Evolutionary conservation across 2,113 vertebrate genomes (phyloP), one percentile per base, ranked within the genome.

Genomic region (Siphamia tubifer): DNA sequence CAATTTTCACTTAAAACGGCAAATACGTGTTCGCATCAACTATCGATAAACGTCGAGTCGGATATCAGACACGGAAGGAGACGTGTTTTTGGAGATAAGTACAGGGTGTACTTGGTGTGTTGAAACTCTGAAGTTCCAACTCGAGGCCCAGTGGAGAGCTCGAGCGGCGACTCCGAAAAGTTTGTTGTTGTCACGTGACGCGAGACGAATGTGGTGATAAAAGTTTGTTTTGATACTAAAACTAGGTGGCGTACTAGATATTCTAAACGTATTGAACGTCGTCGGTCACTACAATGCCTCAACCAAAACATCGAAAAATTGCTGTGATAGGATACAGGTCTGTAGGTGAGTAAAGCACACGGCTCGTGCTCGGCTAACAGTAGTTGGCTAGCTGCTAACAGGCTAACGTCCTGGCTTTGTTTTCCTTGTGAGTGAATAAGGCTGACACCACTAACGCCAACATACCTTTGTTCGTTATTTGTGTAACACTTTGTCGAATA

Each of bases 101-200:
- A 70, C 74, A 40, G 17, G 44, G 25, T 48, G 63, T 82, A 34
- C 63, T 72, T 34, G 38, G 8, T 34, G 28, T 8, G 47, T 47
- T 64, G 65, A 52, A 75, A 68, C 60, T 63, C 13, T 52, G 49
- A 73, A 70, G 71, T 72, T 60, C n/a, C 39, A 66, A 55, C 77
- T 68, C 57, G 82, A 86, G 85, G 87, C 91, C 89, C 85, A 68
- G 64, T 20, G 44, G 43, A 63, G 62, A 69, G 76, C 74, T 85
- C 72, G 69, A 87, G 76, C 65, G 55, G 84, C 76, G n/a, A 65
- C 74, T 80, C 78, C 34, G 66, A 81, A 89, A 92, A 92, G 91
- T 93, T 94, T 93, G 93, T 94, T 94, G 89, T 94, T 91, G 90
- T 94, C 93, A 94, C 91, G 93, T 94, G 93, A 94, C 87, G 74